Percentiles rank a stretch among this genome's conserved stretches.
Conservation (phyloP, 2,113 vertebrate genomes). For the Alexandromys fortis region DNA sequence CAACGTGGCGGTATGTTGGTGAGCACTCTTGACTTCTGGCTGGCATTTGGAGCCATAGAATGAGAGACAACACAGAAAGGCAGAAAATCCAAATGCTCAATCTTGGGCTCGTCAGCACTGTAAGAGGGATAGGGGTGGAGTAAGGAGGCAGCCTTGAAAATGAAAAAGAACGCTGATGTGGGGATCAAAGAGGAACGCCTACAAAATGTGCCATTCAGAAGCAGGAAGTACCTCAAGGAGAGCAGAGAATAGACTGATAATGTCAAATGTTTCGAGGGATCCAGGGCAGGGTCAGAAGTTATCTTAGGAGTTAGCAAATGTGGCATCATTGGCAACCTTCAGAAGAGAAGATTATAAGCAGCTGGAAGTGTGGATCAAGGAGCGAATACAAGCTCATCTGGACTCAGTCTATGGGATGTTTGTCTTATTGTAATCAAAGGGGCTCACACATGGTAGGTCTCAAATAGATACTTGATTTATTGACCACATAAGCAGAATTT, state of each 20-base stretch:
- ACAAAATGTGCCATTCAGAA: background rate
- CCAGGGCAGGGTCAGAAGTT: background rate
- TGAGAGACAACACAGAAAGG: background rate
- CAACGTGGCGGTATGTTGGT: background rate
- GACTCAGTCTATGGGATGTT: background rate
- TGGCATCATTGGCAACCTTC: background rate
- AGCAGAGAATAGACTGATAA: background rate
- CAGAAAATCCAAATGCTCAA: background rate
- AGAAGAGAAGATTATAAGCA: background rate
- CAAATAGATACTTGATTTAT: slow-evolving; percentile 12
- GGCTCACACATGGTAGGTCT: background rate
- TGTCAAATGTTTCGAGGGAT: background rate
- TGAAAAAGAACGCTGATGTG: background rate
- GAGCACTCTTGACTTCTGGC: background rate
- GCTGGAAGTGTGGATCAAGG: background rate
- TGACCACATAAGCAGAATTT: background rate
- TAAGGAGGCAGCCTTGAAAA: background rate
- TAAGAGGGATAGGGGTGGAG: background rate
- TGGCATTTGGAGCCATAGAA: background rate
- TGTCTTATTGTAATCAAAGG: background rate
- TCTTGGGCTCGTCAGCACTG: background rate
- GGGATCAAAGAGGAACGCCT: background rate
- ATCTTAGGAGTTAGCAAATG: background rate
- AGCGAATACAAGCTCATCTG: background rate
- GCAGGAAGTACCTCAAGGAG: background rate